These are phyloP conservation scores for Mionectes olivaceus DNA, from an alignment of 2,797 vertebrate species.

Conservation along the genomic window DNA sequence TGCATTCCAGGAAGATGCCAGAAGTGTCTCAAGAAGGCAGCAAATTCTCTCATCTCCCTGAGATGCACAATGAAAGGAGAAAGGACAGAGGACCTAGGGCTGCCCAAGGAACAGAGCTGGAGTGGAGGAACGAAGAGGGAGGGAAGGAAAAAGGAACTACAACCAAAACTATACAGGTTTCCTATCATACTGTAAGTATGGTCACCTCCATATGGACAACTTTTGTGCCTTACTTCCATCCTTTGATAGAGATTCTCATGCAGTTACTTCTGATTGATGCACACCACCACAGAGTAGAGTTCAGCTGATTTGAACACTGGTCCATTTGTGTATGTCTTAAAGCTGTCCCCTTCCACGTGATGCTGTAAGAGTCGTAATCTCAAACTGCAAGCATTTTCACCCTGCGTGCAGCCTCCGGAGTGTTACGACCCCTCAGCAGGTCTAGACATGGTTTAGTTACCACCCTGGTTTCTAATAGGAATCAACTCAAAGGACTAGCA, in stretches of 20 bases:
- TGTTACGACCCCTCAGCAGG: background rate
- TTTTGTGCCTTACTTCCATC: background rate
- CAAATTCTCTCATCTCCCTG: background rate
- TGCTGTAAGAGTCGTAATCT: background rate
- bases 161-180: background rate
- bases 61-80: background rate
- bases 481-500: background rate
- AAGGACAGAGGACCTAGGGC: background rate
- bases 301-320: background rate
- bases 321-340: background rate
- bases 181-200: background rate
- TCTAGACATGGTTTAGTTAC: background rate
- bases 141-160: background rate
- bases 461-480: background rate
- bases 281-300: rapidly evolving
- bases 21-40: background rate
- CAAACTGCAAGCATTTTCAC: background rate
- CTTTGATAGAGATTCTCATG: background rate
- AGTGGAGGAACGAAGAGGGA: rapidly evolving
- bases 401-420: background rate
- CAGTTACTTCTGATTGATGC: background rate
- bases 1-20: background rate
- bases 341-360: background rate
- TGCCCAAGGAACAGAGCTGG: background rate
- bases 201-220: background rate